Evolutionary conservation across 1,140 invertebrate species (phyloP), one percentile per base, ranked within the genome.

Genomic region (Caenorhabditis remanei): DNA sequence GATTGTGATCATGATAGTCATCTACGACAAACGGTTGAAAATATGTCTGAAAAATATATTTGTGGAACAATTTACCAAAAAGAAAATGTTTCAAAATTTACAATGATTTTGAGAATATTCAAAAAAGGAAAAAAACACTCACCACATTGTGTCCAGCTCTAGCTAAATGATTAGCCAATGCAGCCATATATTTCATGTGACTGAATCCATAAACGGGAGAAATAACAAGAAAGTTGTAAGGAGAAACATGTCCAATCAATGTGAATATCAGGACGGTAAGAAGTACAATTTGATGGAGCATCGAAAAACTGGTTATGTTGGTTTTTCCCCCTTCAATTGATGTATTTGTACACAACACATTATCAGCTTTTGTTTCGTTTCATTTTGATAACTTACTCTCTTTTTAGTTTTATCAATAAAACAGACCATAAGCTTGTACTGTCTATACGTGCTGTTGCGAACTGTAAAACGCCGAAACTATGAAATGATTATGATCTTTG

Each of bases 141-240:
- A 71, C 65, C 65, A 71, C 65, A 46, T 71, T 46, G 46, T 71
- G 40, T 71, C 65, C 65, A 19, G 65, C 65, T 79, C 43, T 79
- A 53, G 71, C 71, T 24, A 48, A 50, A 79, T 50, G 71, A 24
- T 79, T 79, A 43, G 71, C 71, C n/a, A 79, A 21, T 43, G 43
- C 71, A 53, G 71, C 46, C 71, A 50, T 79, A 79, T 79, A 79
- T 50, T 79, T 79, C 71, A 79, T 79, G 13, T 79, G 46, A 79
- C 71, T 79, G 6, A 79, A 79, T 11, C 71, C 43, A 43, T 79
- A 48, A 2, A 79, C 43, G 7, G 71, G 71, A 24, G 71, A 79
- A 79, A 79, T 79, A 9, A 79, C 71, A n/a, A 79, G 46, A 24
- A 79, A 79, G 24, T 79, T 79, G 14, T 24, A 79, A 4, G 46